Evolutionary conservation across 2,113 vertebrate genomes (phyloP).

Genomic region (Loxodonta africana): DNA sequence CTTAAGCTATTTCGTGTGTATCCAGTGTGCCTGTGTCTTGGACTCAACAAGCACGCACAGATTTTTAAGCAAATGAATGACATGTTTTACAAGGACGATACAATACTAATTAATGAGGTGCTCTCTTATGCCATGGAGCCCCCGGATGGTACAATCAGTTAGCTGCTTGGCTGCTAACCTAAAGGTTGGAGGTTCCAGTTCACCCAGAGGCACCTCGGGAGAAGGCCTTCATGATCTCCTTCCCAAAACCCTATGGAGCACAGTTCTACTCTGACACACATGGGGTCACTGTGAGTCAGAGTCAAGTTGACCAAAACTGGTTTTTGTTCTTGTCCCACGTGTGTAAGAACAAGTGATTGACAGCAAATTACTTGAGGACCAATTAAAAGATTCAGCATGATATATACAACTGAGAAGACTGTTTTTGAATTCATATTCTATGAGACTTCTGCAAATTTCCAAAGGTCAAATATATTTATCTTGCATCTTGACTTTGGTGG

Average conservation of each 20-base stretch:
- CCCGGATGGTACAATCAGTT: too few species aligned
- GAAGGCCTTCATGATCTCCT: too few species aligned
- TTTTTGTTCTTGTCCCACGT: not conserved
- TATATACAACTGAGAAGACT: not conserved
- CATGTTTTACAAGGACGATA: not conserved
- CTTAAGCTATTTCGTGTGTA: not conserved
- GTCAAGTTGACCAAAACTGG: too few species aligned
- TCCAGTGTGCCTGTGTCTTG: accelerated
- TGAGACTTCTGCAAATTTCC: not conserved
- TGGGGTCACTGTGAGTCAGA: too few species aligned
- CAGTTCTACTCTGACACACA: too few species aligned
- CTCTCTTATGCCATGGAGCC: not conserved
- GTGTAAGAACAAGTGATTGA: not conserved
- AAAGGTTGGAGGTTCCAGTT: too few species aligned
- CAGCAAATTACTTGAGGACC: not conserved
- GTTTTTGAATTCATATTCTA: not conserved
- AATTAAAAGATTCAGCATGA: not conserved
- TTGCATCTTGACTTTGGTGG: not conserved
- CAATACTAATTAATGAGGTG: too few species aligned
- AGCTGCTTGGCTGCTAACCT: too few species aligned
- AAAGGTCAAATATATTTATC: not conserved
- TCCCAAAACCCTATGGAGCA: too few species aligned
- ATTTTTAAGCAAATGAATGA: not conserved
- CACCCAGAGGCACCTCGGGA: too few species aligned
- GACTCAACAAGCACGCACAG: not conserved